Base-by-base conservation (phyloP, 2,888 invertebrate species). In the Dichetophora obliterata region DNA sequence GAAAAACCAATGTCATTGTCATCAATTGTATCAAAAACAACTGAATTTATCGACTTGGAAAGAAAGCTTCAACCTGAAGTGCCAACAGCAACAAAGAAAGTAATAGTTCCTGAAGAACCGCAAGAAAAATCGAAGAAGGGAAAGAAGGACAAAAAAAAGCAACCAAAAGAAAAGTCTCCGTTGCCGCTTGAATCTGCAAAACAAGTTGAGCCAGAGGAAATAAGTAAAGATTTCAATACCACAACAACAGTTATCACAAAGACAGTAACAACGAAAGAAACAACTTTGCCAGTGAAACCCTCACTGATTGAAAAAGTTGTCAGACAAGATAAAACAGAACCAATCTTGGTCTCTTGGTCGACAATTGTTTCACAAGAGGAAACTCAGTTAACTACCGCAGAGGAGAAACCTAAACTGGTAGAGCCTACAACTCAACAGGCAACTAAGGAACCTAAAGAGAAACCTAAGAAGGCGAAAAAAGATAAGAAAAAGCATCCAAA, bases 341-440 rank as follows among this genome's bases (percentile, higher is more conserved):
- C 68, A 50, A 68, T 11, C n/a, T n/a, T n/a, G n/a, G n/a, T n/a
- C 16, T 34, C 71, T 54, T 37, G 59, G 34, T 37, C 71, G 11
- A 19, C 59, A 22, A 48, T 74, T n/a, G 50, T 52, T 66, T 66
- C 66, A 8, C 54, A 52, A 31, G 34, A 34, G 22, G 11, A 57
- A 22, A 8, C 22, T 16, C 54, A 54, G 22, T 50, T 48, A 3
- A 69, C 31, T 4, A 5, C 24, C 2, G 27, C 14, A 24, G 52
- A 48, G 16, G 31, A 69, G n/a, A 22, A 27, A 69, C 19, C 19
- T 68, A 6, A 27, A 2, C 43, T 8, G 9, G 14, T 43, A 19
- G 14, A 65, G 69, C 14, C 14, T 52, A 69, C 19, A 69, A 14
- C 31, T 31, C 19, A 24, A 9, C 22, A 22, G 16, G 5, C 22